Percentiles rank a stretch among this genome's conserved stretches.
Evolutionary conservation across 1,140 invertebrate genomes (phyloP).

Genomic region (Chironomus tepperi): DNA sequence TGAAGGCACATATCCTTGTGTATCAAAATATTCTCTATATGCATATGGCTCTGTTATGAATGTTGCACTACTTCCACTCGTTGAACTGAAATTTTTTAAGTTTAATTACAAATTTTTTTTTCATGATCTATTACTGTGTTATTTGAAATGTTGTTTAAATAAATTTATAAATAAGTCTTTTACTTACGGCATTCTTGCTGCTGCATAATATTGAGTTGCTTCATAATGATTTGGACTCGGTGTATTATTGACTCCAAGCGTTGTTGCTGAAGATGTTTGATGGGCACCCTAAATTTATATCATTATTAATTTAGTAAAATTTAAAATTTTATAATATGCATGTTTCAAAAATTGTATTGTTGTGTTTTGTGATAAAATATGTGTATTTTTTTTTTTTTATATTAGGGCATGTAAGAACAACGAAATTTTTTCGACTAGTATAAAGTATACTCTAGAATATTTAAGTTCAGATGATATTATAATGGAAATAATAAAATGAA

Average conservation of each 20-base stretch:
- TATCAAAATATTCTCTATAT: conserved; percentile 39
- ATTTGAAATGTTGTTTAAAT: neutral
- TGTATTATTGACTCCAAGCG: conserved; percentile 31
- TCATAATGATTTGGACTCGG: conserved; percentile 40
- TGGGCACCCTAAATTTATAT: conserved; percentile 28
- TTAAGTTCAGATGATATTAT: too few species aligned
- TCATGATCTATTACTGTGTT: neutral
- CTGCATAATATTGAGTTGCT: conserved; percentile 37
- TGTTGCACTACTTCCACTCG: conserved; percentile 29
- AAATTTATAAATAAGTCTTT: too few species aligned
- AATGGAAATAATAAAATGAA: too few species aligned
- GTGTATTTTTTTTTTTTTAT: too few species aligned
- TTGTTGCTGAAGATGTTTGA: conserved; percentile 29
- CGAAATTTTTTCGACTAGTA: too few species aligned
- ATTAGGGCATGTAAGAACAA: too few species aligned
- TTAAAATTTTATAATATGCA: neutral
- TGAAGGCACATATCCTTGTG: conserved; percentile 36
- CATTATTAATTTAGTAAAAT: neutral
- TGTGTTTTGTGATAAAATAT: too few species aligned
- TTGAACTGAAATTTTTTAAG: conserved; percentile 1
- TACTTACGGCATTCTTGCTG: conserved; percentile 30
- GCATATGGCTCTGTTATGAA: conserved; percentile 38
- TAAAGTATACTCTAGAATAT: too few species aligned
- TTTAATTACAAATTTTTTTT: neutral
- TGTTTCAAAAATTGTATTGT: neutral